Base-by-base conservation (phyloP, 2,888 invertebrate genomes). In the Lasioglossum calceatum region DNA sequence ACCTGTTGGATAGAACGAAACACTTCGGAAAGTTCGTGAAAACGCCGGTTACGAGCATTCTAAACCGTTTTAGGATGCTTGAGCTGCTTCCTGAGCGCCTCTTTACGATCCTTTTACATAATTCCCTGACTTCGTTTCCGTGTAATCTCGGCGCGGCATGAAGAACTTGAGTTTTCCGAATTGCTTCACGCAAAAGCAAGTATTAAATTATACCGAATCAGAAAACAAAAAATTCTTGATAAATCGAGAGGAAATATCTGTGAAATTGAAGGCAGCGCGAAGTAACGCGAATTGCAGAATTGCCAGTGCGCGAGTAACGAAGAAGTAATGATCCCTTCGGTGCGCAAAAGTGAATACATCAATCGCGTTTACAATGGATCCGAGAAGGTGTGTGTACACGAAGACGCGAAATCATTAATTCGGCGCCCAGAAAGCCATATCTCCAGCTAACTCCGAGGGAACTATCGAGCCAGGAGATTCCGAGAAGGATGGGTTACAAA, bases 401-500 rank as follows among this genome's bases (percentile, higher is more conserved):
- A 77, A 86, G 86, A 84, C 87, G 87, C 76, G 77, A 83, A 85
- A 90, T 92, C 91, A 91, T 93, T 93, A 92, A 91, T 90, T 87
- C 81, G 91, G 88, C 90, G 89, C 89, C 90, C 89, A 85, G 86
- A 82, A 81, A 90, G 91, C 91, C 92, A 93, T 94, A 93, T 93
- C 93, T 92, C 88, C 90, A 86, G 81, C 88, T 82, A 89, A 89
- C 89, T 92, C 86, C 90, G 91, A 92, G 92, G 92, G 92, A 93
- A 92, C 92, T 90, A 87, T 83, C 64, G 74, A 78, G 70, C 54
- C 74, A 84, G 87, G 82, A 82, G 79, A 76, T 27, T 54, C 79
- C 84, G 75, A 79, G 79, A 82, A 83, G 79, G 76, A 79, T 32
- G 77, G 76, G 81, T 86, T 82, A 36, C 76, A 79, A 91, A 88